Evolutionary conservation across 2,797 vertebrate genomes (phyloP), one percentile per base, ranked within the genome.

Genomic region (Lepidocolaptes lacrymiger): DNA sequence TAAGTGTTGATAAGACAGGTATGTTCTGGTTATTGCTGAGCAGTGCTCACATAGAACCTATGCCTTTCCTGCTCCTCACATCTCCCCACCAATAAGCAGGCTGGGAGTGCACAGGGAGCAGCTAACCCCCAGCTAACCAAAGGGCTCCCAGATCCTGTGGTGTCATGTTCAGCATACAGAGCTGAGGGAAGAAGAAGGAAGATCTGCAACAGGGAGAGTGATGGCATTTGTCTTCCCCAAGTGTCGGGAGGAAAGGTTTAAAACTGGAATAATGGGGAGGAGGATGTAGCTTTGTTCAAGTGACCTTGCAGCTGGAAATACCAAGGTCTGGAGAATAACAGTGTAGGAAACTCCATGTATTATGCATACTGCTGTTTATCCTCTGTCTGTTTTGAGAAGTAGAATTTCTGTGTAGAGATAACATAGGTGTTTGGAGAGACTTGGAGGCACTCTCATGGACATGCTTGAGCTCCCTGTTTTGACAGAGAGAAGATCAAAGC

Each of bases 121-220:
- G 24, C 28, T 52, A 37, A 64, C 4, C n/a, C 24, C n/a, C 58
- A 58, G 0, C 5, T 41, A 22, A 28, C 12, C 34, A 17, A 68
- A 12, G 46, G 21, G 15, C 23, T 12, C 10, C 46, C 39, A 41
- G 12, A 54, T 11, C 52, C 9, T 32, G 10, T 7, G 34, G 11
- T 27, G 37, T 48, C 26, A 17, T 46, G 12, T 10, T 48, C 34
- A n/a, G 15, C 13, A 5, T 24, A 17, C 3, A 14, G 34, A 41
- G 2, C 10, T 36, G 52, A 9, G 2, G 9, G 3, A 32, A 41
- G n/a, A 21, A 72, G 64, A 63, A 7, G 13, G 26, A 24, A 59
- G 2, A 16, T 10, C 34, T 2, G 2, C 8, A 54, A 24, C 0
- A 0, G 1, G 27, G 22, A 36, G 26, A 41, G 26, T 36, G 52